Conservation (phyloP, 2,113 vertebrate species). For the Rhea pennata region DNA sequence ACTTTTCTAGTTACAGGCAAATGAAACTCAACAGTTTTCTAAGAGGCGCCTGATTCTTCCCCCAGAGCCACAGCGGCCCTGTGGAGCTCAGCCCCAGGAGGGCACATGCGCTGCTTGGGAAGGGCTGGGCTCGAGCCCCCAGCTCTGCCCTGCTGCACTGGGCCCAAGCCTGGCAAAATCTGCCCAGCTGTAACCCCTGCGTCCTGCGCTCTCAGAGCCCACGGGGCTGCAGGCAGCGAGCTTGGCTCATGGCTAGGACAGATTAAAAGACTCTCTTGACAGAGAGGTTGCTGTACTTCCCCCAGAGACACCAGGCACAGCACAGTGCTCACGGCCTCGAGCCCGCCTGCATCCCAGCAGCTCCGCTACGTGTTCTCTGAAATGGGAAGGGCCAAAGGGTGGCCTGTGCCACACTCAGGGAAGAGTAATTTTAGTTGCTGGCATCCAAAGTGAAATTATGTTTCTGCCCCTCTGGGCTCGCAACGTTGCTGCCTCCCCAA, state of each 20-base stretch:
- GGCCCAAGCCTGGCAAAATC: neutral
- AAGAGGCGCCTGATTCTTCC: neutral
- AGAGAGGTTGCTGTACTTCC: neutral
- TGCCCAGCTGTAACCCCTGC: neutral
- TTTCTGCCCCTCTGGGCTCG: neutral
- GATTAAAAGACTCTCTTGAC: neutral
- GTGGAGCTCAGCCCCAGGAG: neutral
- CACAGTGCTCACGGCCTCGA: fast-evolving
- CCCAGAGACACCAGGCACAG: neutral
- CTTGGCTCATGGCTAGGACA: neutral
- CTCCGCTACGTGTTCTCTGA: fast-evolving
- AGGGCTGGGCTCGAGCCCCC: neutral
- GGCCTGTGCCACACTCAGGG: neutral
- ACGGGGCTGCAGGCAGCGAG: fast-evolving
- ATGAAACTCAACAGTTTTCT: neutral
- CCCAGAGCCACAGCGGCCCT: fast-evolving
- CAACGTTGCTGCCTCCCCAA: fast-evolving
- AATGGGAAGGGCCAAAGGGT: fast-evolving
- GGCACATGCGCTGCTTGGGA: neutral
- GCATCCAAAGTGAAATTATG: neutral
- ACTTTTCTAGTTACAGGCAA: neutral
- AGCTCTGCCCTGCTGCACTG: neutral
- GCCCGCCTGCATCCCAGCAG: neutral
- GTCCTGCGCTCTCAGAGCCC: neutral
- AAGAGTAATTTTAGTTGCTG: neutral